Evolutionary conservation across 2,797 vertebrate species (phyloP).

Genomic region (Molossus alvarezi): DNA sequence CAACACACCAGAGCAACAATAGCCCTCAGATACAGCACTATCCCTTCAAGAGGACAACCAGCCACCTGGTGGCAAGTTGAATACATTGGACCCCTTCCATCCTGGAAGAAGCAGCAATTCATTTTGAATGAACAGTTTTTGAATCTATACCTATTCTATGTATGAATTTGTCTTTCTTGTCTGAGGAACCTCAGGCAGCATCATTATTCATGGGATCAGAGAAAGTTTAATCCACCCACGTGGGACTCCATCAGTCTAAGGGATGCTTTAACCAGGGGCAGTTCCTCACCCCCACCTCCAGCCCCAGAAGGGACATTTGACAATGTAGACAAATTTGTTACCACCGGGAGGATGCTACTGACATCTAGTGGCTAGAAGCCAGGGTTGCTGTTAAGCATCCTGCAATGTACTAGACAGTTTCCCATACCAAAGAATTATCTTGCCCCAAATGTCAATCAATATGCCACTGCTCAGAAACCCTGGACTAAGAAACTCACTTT

Average conservation of each 20-base stretch:
- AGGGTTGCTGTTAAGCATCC: conserved; percentile 37
- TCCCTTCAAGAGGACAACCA: not conserved
- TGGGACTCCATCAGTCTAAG: not conserved
- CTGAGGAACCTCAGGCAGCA: not conserved
- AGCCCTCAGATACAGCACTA: not conserved
- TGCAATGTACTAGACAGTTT: not conserved
- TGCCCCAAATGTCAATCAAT: not conserved
- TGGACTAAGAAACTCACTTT: not conserved
- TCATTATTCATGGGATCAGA: not conserved
- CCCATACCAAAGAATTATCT: not conserved
- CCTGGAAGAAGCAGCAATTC: not conserved
- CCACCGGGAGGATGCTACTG: conserved; percentile 75
- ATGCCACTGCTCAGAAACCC: not conserved
- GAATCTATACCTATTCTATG: not conserved
- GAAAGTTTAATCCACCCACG: not conserved
- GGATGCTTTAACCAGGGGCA: not conserved
- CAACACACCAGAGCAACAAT: not conserved
- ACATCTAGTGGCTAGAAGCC: conserved; percentile 80
- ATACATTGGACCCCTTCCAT: not conserved
- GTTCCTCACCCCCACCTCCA: too few relatives aligned
- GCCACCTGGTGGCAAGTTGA: not conserved
- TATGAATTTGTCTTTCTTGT: conserved; percentile 22
- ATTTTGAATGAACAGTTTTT: conserved; percentile 40
- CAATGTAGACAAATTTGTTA: not conserved
- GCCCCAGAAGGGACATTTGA: not conserved